These are phyloP conservation scores for Corvus moneduloides DNA, from an alignment of 2,113 vertebrate genomes.

Conservation along the genomic window DNA sequence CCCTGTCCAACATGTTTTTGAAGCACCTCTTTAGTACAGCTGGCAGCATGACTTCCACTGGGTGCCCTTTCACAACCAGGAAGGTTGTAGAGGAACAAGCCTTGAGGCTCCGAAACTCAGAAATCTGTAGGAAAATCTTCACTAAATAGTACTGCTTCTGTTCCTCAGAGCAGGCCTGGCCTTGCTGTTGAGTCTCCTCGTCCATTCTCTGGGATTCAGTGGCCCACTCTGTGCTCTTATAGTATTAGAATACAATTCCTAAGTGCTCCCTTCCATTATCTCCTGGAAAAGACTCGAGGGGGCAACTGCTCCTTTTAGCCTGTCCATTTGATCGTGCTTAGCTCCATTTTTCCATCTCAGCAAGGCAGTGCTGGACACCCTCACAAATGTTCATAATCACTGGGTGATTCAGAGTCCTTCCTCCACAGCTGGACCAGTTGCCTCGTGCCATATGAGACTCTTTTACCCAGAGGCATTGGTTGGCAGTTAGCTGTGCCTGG, in stretches of 20 bases:
- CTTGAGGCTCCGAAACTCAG: neutral
- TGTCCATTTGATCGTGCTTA: neutral
- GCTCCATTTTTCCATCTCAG: neutral
- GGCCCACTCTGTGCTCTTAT: neutral
- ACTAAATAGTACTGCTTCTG: neutral
- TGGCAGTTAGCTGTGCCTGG: neutral
- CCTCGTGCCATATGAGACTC: neutral
- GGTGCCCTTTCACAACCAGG: neutral
- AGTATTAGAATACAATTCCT: accelerated
- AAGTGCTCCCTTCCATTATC: neutral
- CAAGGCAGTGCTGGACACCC: neutral
- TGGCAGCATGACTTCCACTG: neutral
- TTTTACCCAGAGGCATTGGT: neutral
- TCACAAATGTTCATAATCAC: neutral
- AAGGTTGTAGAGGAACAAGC: neutral
- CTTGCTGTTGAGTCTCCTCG: neutral
- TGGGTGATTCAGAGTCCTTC: neutral
- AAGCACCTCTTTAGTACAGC: neutral
- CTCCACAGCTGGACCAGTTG: neutral
- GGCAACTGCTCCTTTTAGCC: neutral
- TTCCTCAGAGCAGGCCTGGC: neutral
- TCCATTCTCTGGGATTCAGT: neutral
- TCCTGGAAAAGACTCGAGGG: neutral
- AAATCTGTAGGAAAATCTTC: neutral
- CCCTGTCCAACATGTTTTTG: neutral